Evolutionary conservation across 2,888 invertebrate species (phyloP), one percentile per base, ranked within the genome.

Genomic region (Cremastinae sp.): DNA sequence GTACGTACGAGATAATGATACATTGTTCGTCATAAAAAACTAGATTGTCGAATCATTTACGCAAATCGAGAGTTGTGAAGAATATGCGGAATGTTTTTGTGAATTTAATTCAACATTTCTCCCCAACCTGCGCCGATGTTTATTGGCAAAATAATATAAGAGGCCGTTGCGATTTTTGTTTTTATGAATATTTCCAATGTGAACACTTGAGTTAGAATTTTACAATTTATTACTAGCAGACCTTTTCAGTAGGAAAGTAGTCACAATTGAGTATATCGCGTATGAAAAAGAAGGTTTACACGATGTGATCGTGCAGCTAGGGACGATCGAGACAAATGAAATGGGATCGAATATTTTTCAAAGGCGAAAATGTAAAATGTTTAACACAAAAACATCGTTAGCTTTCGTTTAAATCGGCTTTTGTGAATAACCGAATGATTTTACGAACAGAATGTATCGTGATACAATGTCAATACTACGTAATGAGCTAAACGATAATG

Each of bases 1-100:
- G 86, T 85, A 86, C 36, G 16, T 14, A 0, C 10, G 36, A 56
- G 34, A 16, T 18, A 85, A 86, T 85, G 36, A 85, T 83, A 85
- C 80, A 79, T 81, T 82, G 36, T 79, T 79, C 78, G 81, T 84
- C 79, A 83, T 85, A 86, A 74, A 85, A 85, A 86, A 85, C 82
- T 86, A 85, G 45, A 47, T 58, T 68, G 20, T 58, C 3, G 45
- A 41, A 68, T 20, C 20, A 47, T 49, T 58, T 12, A 58, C 56
- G 36, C 28, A 28, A 28, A 28, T 5, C 28, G 20, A 58, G 83
- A 66, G 83, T 84, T 84, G 81, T 79, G 81, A 14, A 45, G 14
- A 53, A 34, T 53, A 9, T 53, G 78, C 53, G 56, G 66, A 74
- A 53, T 14, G 53, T 34, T 53, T 49, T 49, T 53, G 53, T 22